Conservation (phyloP, 2,797 vertebrate species). For the Gallirallus australis region DNA sequence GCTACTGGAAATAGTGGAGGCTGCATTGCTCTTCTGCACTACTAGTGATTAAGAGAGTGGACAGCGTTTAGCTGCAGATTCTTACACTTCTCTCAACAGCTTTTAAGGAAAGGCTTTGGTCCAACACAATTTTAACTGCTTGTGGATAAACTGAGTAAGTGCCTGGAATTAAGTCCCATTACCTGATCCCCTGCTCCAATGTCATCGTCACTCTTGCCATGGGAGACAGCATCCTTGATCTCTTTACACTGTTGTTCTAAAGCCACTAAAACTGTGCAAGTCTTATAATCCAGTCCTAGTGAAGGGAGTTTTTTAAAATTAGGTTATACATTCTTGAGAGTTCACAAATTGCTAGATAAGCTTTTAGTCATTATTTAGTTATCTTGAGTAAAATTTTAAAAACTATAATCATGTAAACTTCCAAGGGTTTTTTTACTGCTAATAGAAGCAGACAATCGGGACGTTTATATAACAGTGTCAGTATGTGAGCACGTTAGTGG, state of each 20-base stretch:
- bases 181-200: conserved; percentile 87
- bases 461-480: neutral
- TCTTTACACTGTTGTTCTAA: conserved; percentile 89
- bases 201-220: conserved; percentile 83
- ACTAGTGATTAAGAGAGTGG: neutral
- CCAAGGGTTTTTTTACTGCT: neutral
- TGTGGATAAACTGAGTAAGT: neutral
- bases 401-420: neutral
- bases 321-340: neutral
- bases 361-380: neutral
- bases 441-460: neutral
- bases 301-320: neutral
- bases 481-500: neutral
- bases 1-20: neutral
- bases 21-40: neutral
- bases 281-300: conserved; percentile 86
- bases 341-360: neutral
- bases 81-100: neutral
- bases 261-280: conserved; percentile 86
- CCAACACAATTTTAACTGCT: neutral
- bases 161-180: neutral
- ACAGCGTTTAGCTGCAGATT: neutral
- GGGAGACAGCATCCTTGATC: conserved; percentile 84
- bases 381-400: neutral
- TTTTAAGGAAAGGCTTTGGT: neutral